Conservation (phyloP, 2,888 invertebrate genomes). For the Latheticus oryzae region DNA sequence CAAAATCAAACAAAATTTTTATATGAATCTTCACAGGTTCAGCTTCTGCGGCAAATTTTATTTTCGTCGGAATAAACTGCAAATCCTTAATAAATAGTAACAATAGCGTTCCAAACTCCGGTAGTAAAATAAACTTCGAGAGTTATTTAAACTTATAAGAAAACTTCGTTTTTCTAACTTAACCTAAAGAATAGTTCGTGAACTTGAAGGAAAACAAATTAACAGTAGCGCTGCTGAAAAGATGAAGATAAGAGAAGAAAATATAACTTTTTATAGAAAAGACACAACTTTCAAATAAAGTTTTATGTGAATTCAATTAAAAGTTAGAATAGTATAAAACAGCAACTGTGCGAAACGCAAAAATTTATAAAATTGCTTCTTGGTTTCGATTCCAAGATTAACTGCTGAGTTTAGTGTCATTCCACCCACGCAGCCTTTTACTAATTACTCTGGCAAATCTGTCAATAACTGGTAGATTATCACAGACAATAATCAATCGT, state of each 20-base stretch:
- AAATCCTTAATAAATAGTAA: too few species aligned
- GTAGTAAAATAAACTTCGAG: slow-evolving; percentile 15
- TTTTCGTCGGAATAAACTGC: too few species aligned
- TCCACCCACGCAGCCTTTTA: too few species aligned
- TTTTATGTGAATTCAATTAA: slow-evolving; percentile 31
- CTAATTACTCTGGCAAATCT: slow-evolving; percentile 1
- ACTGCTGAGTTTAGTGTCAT: too few species aligned
- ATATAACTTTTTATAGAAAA: slow-evolving; percentile 25
- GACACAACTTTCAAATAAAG: slow-evolving; percentile 12
- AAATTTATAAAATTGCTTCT: too few species aligned
- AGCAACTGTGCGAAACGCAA: too few species aligned
- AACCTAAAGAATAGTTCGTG: slow-evolving; percentile 23
- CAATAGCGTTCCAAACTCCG: too few species aligned
- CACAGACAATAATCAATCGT: slow-evolving; percentile 48
- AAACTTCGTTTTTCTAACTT: slow-evolving; percentile 24
- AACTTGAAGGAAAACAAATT: slow-evolving; percentile 36
- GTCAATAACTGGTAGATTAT: slow-evolving; percentile 20
- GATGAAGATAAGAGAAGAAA: slow-evolving; percentile 28
- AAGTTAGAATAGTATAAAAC: slow-evolving; percentile 26
- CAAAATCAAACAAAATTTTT: too few species aligned
- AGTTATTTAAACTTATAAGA: slow-evolving; percentile 31
- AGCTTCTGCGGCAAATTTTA: too few species aligned
- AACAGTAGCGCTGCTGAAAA: slow-evolving; percentile 25
- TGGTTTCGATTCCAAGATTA: too few species aligned
- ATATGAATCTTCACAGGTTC: too few species aligned